These are phyloP conservation scores for Linhomoeus sp. DNA, from an alignment of 2,888 invertebrate genomes.

Conservation along the genomic window DNA sequence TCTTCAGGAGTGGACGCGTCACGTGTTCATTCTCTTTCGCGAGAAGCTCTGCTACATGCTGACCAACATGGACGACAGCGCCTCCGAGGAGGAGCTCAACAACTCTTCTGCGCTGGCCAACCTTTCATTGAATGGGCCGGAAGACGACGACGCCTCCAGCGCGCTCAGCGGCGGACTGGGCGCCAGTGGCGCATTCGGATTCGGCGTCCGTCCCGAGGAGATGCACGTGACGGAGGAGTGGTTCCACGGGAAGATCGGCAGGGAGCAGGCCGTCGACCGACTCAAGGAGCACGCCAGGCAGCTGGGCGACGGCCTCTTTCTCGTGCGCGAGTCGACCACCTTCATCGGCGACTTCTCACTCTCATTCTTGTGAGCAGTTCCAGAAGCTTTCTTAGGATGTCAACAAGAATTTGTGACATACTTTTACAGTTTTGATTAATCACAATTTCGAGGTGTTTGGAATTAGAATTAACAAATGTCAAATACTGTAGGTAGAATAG, in stretches of 20 bases:
- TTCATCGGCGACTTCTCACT: slow-evolving; percentile 70
- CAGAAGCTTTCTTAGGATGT: no score
- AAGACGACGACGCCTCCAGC: no score
- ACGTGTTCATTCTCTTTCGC: slow-evolving; percentile 22
- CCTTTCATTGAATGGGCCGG: no score
- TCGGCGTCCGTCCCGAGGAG: slow-evolving; percentile 22
- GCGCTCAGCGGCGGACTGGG: no score
- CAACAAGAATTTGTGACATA: no score
- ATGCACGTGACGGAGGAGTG: slow-evolving; percentile 28
- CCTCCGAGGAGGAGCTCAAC: no score
- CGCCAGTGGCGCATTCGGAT: neutral
- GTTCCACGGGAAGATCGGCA: slow-evolving; percentile 23
- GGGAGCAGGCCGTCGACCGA: slow-evolving; percentile 14
- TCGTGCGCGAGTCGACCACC: slow-evolving; percentile 76
- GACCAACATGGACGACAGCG: slow-evolving; percentile 9
- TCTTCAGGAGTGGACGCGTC: slow-evolving; percentile 17
- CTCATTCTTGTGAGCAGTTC: slow-evolving; percentile 52
- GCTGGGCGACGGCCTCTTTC: slow-evolving; percentile 71
- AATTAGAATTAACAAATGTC: no score
- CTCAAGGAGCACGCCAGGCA: slow-evolving; percentile 12
- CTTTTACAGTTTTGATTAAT: no score
- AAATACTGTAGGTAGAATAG: no score
- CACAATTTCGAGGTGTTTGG: no score
- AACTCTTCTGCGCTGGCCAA: neutral
- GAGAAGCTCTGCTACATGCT: slow-evolving; percentile 21